Conservation (phyloP, 2,113 vertebrate species). For the Hippolais icterina region DNA sequence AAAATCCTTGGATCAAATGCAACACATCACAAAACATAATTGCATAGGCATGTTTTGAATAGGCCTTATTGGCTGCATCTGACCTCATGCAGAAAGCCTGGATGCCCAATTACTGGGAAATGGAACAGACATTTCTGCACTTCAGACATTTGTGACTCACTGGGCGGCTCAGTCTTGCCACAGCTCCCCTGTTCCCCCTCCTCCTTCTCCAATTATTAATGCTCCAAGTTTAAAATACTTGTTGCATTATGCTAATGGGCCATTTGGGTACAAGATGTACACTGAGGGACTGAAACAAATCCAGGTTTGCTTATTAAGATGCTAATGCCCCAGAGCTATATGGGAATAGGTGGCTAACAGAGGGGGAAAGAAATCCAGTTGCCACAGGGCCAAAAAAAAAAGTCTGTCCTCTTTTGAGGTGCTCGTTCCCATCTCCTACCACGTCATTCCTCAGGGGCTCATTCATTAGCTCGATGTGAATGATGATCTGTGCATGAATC, state of each 20-base stretch:
- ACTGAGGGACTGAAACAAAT: conserved; percentile 40
- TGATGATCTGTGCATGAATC: conserved; percentile 49
- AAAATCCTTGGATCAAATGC: conserved; percentile 17
- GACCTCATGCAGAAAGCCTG: conserved; percentile 52
- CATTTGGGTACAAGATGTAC: conserved; percentile 52
- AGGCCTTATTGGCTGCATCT: conserved; percentile 24
- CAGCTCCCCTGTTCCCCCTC: conserved; percentile 20
- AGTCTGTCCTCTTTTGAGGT: not conserved
- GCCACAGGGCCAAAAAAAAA: conserved; percentile 15
- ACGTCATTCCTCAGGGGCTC: not conserved
- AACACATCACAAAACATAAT: not conserved
- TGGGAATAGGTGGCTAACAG: not conserved
- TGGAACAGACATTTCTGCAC: conserved; percentile 38
- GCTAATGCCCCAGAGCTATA: conserved; percentile 38
- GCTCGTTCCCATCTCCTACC: not conserved
- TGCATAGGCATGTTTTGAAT: conserved; percentile 7
- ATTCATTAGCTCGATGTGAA: conserved; percentile 46
- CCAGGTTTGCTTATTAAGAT: conserved; percentile 62
- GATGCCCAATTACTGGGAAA: conserved; percentile 46
- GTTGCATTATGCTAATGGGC: conserved; percentile 62
- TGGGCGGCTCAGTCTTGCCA: conserved; percentile 11
- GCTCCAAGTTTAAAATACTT: conserved; percentile 55
- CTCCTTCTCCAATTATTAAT: conserved; percentile 56
- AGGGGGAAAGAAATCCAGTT: not conserved
- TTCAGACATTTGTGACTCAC: conserved; percentile 53